Conservation (phyloP, 1,140 invertebrate species). For the Radopholus similis region DNA sequence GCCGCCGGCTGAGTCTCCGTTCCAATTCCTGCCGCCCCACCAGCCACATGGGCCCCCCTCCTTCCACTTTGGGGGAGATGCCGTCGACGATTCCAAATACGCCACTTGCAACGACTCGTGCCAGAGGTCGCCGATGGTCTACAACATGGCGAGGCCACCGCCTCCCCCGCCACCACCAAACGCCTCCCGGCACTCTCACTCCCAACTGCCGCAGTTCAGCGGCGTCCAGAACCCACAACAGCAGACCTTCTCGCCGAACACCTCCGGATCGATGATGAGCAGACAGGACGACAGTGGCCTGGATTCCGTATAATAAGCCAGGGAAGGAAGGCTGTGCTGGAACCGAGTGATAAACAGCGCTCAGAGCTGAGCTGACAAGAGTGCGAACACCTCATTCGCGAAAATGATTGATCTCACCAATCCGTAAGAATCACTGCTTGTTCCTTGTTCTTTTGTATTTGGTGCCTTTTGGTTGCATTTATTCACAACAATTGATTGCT, state of each 20-base stretch:
- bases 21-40: background rate
- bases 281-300: constrained; percentile 34
- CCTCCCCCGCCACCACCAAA: constrained; percentile 9
- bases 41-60: background rate
- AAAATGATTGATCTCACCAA: background rate
- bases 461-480: background rate
- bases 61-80: background rate
- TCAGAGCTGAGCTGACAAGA: background rate
- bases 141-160: background rate
- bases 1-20: background rate
- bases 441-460: background rate
- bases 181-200: constrained; percentile 3
- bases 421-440: background rate
- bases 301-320: constrained; percentile 22
- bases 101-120: background rate
- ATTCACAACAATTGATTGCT: background rate
- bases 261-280: constrained; percentile 8
- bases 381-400: background rate
- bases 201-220: background rate
- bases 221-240: background rate
- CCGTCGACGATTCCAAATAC: background rate
- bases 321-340: background rate
- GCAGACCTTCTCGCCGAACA: constrained; percentile 23
- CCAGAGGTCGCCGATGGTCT: background rate
- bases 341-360: background rate